A percentile compares a stretch with the other conserved stretches of the same genome.
Evolutionary conservation across 2,797 vertebrate genomes (phyloP).

Genomic region (Selene dorsalis): DNA sequence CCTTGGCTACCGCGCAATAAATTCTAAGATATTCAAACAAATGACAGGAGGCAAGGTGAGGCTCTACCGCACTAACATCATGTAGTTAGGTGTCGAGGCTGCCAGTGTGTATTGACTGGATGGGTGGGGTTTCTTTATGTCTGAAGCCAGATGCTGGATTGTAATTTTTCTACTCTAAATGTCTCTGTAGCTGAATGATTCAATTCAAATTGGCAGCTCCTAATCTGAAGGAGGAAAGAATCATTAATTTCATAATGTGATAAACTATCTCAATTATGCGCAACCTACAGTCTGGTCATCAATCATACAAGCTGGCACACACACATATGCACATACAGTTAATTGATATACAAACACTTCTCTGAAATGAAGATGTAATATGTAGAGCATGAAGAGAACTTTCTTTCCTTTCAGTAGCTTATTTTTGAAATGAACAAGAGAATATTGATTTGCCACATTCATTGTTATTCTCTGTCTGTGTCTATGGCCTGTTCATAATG

Average conservation of each 20-base stretch:
- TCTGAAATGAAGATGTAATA: conserved; percentile 17
- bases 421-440: conserved; percentile 50
- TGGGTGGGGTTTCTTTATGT: conserved; percentile 14
- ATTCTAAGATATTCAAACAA: not conserved
- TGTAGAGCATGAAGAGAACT: conserved; percentile 56
- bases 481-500: conserved; percentile 74
- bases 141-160: conserved; percentile 31
- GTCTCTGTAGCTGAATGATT: conserved; percentile 1
- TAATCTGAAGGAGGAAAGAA: no score
- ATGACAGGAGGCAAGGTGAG: conserved; percentile 2
- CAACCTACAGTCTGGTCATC: not conserved
- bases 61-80: not conserved
- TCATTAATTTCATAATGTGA: no score
- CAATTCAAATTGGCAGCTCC: not conserved
- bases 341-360: not conserved
- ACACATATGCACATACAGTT: not conserved
- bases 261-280: not conserved
- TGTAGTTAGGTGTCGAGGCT: conserved; percentile 2
- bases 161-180: not conserved
- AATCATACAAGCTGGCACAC: not conserved
- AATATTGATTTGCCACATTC: conserved; percentile 72
- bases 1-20: not conserved
- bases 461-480: conserved; percentile 62
- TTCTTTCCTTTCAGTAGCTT: conserved; percentile 31
- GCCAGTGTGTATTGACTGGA: conserved; percentile 20